phyloP scores from a whole-genome alignment of 2,113 vertebrate species.

The Pterocles burchelli region DNA sequence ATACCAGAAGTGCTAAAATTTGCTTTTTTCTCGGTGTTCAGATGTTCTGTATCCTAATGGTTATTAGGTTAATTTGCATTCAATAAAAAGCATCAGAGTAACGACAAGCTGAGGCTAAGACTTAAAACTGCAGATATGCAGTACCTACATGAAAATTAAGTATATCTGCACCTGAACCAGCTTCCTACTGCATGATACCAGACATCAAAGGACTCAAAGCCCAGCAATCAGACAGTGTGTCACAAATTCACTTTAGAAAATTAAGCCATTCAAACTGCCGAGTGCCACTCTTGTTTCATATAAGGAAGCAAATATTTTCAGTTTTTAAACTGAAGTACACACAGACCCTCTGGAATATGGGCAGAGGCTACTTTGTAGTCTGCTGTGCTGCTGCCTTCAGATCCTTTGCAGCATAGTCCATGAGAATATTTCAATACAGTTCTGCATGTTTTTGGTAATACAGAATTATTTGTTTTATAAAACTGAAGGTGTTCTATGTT shows the following conservation, averaged over 20 bases:
- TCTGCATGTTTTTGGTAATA: background rate
- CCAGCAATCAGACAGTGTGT: background rate
- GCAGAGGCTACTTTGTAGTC: background rate
- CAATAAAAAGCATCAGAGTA: background rate
- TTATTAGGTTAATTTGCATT: background rate
- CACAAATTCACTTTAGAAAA: background rate
- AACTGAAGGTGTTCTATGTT: constrained; percentile 12
- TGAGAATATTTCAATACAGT: constrained; percentile 3
- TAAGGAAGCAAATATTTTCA: background rate
- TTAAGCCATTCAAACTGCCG: background rate
- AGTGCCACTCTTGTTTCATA: background rate
- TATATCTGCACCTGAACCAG: background rate
- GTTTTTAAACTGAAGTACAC: background rate
- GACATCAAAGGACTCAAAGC: background rate
- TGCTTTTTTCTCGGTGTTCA: background rate
- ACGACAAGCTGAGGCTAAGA: background rate
- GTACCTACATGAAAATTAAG: background rate
- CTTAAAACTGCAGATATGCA: background rate
- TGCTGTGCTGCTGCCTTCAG: background rate
- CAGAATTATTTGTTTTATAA: background rate
- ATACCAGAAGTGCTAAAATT: background rate
- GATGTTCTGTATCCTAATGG: background rate
- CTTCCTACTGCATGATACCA: background rate
- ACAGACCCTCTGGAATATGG: background rate
- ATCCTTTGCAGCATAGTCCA: background rate